phyloP scores from a whole-genome alignment of 1,140 invertebrate genomes.

The Diorhabda elongata region DNA sequence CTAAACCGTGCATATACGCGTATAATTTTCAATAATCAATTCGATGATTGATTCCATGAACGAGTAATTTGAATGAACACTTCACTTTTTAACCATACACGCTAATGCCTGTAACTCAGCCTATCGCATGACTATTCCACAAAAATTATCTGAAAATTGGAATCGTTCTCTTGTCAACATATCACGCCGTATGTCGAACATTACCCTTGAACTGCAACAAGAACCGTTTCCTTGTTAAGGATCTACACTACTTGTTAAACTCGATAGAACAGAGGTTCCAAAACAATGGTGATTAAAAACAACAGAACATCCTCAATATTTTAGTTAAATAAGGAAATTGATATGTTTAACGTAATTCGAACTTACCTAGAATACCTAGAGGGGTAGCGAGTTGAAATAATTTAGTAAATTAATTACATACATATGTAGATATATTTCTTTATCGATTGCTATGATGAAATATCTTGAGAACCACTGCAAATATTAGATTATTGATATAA shows the following conservation, averaged over 20 bases:
- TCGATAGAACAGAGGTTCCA: neutral
- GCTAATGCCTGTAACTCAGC: slow-evolving; percentile 6
- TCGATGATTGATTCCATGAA: neutral
- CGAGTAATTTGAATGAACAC: neutral
- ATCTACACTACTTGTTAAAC: slow-evolving; percentile 18
- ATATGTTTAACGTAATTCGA: too few species aligned
- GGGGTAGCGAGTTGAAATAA: too few species aligned
- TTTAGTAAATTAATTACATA: too few species aligned
- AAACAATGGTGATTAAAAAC: too few species aligned
- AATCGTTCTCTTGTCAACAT: slow-evolving; percentile 39
- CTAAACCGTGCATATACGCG: neutral
- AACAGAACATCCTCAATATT: too few species aligned
- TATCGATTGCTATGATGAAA: too few species aligned
- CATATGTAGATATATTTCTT: too few species aligned
- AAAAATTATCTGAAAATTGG: slow-evolving; percentile 20
- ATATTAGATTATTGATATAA: slow-evolving; percentile 9
- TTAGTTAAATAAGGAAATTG: too few species aligned
- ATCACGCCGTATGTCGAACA: slow-evolving; percentile 38
- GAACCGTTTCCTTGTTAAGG: slow-evolving; percentile 18
- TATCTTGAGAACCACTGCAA: too few species aligned
- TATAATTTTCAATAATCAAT: slow-evolving; percentile 1
- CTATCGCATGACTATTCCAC: slow-evolving; percentile 23
- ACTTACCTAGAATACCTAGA: too few species aligned
- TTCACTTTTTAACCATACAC: slow-evolving; percentile 8
- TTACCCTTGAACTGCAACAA: neutral